Evolutionary conservation across 2,113 vertebrate species (phyloP).

Genomic region (Pandion haliaetus): DNA sequence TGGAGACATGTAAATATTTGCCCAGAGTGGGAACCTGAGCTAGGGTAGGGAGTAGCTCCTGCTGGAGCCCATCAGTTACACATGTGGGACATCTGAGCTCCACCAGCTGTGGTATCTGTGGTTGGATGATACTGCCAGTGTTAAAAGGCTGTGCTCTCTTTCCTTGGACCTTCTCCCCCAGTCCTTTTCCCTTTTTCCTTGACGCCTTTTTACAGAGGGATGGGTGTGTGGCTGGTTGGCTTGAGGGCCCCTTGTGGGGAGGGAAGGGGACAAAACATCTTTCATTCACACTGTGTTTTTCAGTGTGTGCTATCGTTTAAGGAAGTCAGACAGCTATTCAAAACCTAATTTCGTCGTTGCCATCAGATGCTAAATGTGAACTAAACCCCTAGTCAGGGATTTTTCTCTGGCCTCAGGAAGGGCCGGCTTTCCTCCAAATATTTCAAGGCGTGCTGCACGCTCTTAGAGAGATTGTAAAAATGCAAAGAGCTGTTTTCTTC

Average conservation of each 20-base stretch:
- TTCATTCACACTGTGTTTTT: neutral
- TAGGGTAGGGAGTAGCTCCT: neutral
- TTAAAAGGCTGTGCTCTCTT: neutral
- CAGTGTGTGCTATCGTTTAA: neutral
- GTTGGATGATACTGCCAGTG: neutral
- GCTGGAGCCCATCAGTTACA: neutral
- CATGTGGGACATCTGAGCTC: neutral
- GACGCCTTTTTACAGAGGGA: neutral
- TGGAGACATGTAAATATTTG: neutral
- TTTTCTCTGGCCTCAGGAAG: slow-evolving; percentile 65
- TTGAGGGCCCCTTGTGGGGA: accelerated
- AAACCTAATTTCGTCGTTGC: slow-evolving; percentile 39
- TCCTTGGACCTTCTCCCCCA: accelerated
- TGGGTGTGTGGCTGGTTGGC: accelerated
- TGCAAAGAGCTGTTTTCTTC: neutral
- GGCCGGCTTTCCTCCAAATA: neutral
- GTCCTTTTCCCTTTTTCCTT: neutral
- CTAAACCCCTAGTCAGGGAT: neutral
- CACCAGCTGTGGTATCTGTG: neutral
- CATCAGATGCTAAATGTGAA: neutral
- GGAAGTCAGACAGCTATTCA: slow-evolving; percentile 38
- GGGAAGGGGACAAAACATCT: neutral
- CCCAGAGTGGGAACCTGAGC: neutral
- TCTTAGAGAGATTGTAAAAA: slow-evolving; percentile 43
- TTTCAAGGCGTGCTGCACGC: neutral